Percentiles rank a stretch among this genome's conserved stretches.
phyloP scores from a whole-genome alignment of 2,888 invertebrate species.

The Aphodius sticticus region DNA sequence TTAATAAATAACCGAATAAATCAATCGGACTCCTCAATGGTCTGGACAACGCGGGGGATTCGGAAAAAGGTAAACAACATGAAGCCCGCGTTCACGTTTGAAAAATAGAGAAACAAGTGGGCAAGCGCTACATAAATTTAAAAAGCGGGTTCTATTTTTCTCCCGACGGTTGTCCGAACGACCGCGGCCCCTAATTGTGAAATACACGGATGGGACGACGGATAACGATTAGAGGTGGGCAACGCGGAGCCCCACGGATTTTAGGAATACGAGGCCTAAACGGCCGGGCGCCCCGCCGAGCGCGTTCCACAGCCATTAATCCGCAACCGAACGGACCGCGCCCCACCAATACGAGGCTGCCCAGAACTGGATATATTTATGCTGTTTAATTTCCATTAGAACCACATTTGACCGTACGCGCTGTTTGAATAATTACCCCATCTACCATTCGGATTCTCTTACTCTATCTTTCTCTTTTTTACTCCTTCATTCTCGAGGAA shows the following conservation, averaged over 20 bases:
- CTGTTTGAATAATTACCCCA: background rate
- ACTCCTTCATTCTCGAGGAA: background rate
- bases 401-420: background rate
- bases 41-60: no score
- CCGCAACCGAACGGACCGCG: background rate
- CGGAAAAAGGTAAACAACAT: no score
- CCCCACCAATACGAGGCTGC: background rate
- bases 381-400: constrained; percentile 4
- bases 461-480: background rate
- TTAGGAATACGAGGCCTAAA: constrained; percentile 4
- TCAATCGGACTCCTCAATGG: no score
- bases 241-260: background rate
- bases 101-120: background rate
- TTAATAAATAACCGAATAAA: no score
- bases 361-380: background rate
- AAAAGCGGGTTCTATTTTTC: background rate
- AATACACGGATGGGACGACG: background rate
- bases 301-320: background rate
- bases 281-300: background rate
- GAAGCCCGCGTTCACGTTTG: no score
- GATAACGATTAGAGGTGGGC: background rate
- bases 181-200: background rate
- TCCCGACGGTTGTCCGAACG: background rate
- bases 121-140: background rate
- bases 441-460: background rate